Evolutionary conservation across 2,797 vertebrate genomes (phyloP).

Genomic region (Brotogeris chrysoptera): DNA sequence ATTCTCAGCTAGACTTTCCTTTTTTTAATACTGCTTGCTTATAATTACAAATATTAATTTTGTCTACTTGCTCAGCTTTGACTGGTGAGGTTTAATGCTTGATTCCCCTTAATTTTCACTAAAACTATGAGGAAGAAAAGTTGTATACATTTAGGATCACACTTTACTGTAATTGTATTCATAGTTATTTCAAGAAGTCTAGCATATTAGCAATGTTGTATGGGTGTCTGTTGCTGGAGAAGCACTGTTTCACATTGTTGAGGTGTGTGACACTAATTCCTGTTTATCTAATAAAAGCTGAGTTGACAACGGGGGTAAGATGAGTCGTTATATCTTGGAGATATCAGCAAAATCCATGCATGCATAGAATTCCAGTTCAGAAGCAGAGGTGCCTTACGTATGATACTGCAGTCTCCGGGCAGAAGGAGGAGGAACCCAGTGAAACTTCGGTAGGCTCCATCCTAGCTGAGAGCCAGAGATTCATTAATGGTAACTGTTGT

Average conservation of each 20-base stretch:
- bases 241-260: not conserved
- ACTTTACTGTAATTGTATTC: not conserved
- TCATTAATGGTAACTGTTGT: accelerated
- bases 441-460: not conserved
- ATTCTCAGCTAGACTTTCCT: not conserved
- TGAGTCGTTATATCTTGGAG: accelerated
- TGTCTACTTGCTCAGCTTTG: not conserved
- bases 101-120: not conserved
- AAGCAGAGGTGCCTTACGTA: not conserved
- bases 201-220: not conserved
- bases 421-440: accelerated
- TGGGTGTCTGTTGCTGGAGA: not conserved
- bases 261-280: not conserved
- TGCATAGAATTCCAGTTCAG: not conserved
- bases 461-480: not conserved
- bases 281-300: not conserved
- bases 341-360: not conserved
- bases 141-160: not conserved
- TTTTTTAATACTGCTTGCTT: not conserved
- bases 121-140: not conserved
- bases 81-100: not conserved
- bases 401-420: not conserved
- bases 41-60: not conserved
- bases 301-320: not conserved
- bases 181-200: not conserved